A percentile compares a stretch with the other conserved stretches of the same genome.
Conservation (phyloP, 2,797 vertebrate species). For the Catamblyrhynchus diadema region DNA sequence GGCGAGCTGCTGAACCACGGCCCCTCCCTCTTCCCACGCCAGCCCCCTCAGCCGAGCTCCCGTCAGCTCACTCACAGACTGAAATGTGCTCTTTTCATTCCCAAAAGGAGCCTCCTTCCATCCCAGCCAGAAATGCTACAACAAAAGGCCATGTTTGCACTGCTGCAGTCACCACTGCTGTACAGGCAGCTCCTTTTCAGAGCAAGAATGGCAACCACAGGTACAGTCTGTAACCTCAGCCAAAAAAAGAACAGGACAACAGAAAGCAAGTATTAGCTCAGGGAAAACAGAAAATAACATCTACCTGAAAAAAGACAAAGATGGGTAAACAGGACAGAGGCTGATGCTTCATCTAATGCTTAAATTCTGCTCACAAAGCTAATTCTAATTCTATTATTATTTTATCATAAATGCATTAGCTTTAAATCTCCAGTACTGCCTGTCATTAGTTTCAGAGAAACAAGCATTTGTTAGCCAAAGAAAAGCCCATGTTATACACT, state of each 20-base stretch:
- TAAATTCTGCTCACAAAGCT: background rate
- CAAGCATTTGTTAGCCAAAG: background rate
- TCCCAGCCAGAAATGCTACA: background rate
- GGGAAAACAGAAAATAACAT: background rate
- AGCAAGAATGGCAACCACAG: background rate
- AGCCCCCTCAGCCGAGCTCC: background rate
- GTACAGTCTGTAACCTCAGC: background rate
- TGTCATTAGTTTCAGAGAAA: background rate
- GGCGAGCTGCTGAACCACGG: rapidly evolving
- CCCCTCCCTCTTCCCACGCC: background rate
- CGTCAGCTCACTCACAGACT: background rate
- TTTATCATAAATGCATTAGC: background rate
- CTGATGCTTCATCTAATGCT: background rate
- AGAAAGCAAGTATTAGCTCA: background rate
- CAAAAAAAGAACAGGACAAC: background rate
- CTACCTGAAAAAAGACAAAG: background rate
- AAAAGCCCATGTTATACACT: background rate
- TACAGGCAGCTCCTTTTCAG: background rate
- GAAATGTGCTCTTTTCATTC: background rate
- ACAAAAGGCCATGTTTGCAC: rapidly evolving
- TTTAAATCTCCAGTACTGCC: background rate
- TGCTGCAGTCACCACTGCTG: background rate
- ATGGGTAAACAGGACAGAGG: background rate
- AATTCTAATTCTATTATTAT: background rate
- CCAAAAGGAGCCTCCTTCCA: background rate